Evolutionary conservation across 92 coral and sea anemone genomes (phyloP), one percentile per base, ranked within the genome.

Genomic region (Phenganax stokvisi): DNA sequence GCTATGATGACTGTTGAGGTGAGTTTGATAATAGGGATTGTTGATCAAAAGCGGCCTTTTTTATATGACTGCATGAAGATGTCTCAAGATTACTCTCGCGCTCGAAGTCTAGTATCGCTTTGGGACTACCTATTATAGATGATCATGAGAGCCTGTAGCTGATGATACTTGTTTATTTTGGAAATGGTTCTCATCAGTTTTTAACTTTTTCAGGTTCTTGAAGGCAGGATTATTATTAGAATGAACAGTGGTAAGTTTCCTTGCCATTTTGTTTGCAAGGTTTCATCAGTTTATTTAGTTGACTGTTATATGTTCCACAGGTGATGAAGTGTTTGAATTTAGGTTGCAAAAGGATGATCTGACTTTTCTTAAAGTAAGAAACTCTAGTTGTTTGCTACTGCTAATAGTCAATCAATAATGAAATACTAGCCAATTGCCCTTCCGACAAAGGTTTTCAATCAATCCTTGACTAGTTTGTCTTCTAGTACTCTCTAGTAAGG

Each of bases 1-100:
- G 77, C 90, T 4, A 17, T 54, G 20, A 87, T 81, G 44, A 85
- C 90, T 52, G 82, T 91, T 0, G 87, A 85, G 89, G 96, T 91
- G 47, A 61, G 84, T 30, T 37, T 37, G 47, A 5, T 37, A 37
- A 37, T 37, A 1, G 47, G 47, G 25, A 20, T 37, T 2, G 47
- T 37, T 37, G 47, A 37, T 37, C 47, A 37, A 37, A 5, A 37
- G 5, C 5, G 47, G 5, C 47, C 47, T 37, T 37, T 37, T 5
- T 37, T 37, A 37, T 37, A 37, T 37, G 47, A 37, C 47, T 37
- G 5, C 47, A 37, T 37, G 47, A 37, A 37, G 5, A 37, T 37
- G 5, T 2, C 47, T 37, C 3, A 37, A 37, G 47, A 37, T 37
- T 5, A 5, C 47, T 37, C 47, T 37, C 47, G 5, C 47, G 5